Conservation (phyloP, 2,113 vertebrate genomes). For the Boulengeromyrus knoepffleri region DNA sequence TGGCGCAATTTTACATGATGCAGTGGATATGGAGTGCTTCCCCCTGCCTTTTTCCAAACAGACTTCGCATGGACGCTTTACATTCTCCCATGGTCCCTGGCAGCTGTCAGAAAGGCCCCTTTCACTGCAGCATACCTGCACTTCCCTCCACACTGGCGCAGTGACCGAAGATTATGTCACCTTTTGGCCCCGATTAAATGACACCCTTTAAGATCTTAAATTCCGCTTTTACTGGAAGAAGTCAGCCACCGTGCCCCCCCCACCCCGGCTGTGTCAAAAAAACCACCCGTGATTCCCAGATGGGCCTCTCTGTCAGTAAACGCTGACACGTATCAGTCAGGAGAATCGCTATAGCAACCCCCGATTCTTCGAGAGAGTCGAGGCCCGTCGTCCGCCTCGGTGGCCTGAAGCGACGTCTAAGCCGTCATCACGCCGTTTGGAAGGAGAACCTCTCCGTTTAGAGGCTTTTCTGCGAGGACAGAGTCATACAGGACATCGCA, state of each 20-base stretch:
- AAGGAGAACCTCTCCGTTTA: neutral
- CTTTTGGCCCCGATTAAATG: slow-evolving; percentile 30
- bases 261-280: neutral
- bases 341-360: neutral
- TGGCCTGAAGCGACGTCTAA: neutral
- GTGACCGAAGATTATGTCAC: slow-evolving; percentile 30
- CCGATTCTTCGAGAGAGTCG: neutral
- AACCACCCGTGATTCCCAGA: neutral
- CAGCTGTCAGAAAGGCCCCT: slow-evolving; percentile 25
- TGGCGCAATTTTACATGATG: slow-evolving; percentile 33
- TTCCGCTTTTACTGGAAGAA: neutral
- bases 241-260: neutral
- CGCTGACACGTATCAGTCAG: neutral
- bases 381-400: neutral
- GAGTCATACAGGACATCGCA: neutral
- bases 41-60: slow-evolving; percentile 42
- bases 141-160: slow-evolving; percentile 10
- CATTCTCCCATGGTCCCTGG: slow-evolving; percentile 28
- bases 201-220: slow-evolving; percentile 26
- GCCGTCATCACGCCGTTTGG: neutral
- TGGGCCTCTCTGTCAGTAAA: neutral
- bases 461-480: neutral
- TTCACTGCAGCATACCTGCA: slow-evolving; percentile 39
- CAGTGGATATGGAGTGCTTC: slow-evolving; percentile 31
- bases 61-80: slow-evolving; percentile 37